phyloP scores from a whole-genome alignment of 2,113 vertebrate genomes.

The Sminthopsis crassicaudata region DNA sequence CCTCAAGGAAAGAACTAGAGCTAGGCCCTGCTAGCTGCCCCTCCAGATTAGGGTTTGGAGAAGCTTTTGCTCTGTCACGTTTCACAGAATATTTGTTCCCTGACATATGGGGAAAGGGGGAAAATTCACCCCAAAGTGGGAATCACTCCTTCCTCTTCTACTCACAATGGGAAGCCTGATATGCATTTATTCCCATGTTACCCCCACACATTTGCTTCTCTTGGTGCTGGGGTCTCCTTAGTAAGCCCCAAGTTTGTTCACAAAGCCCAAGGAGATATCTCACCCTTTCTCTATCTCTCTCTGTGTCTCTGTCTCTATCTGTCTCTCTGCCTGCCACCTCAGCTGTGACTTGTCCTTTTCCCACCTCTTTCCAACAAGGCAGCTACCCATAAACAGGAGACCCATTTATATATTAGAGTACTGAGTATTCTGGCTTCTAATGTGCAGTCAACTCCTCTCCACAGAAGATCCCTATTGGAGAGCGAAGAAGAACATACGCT shows the following conservation, averaged over 20 bases:
- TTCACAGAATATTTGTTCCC: slow-evolving; percentile 25
- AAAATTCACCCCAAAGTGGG: slow-evolving; percentile 22
- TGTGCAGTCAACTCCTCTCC: neutral
- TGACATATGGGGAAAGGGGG: slow-evolving; percentile 36
- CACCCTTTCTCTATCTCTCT: slow-evolving; percentile 49
- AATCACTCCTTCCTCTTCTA: neutral
- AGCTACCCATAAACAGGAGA: slow-evolving; percentile 54
- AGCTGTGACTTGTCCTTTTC: slow-evolving; percentile 48
- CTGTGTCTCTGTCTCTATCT: slow-evolving; percentile 37
- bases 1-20: slow-evolving; percentile 49
- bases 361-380: slow-evolving; percentile 51
- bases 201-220: slow-evolving; percentile 25
- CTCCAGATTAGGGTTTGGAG: slow-evolving; percentile 48
- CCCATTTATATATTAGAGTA: slow-evolving; percentile 40
- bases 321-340: slow-evolving; percentile 38
- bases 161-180: neutral
- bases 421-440: slow-evolving; percentile 62
- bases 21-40: slow-evolving; percentile 44
- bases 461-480: slow-evolving; percentile 63
- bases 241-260: neutral
- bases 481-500: slow-evolving; percentile 69
- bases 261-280: no score
- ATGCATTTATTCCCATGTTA: slow-evolving; percentile 22
- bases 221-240: slow-evolving; percentile 21
- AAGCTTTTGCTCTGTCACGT: slow-evolving; percentile 23